A percentile compares a stretch with the other conserved stretches of the same genome.
Conservation (phyloP, 2,797 vertebrate genomes). For the Anas acuta region DNA sequence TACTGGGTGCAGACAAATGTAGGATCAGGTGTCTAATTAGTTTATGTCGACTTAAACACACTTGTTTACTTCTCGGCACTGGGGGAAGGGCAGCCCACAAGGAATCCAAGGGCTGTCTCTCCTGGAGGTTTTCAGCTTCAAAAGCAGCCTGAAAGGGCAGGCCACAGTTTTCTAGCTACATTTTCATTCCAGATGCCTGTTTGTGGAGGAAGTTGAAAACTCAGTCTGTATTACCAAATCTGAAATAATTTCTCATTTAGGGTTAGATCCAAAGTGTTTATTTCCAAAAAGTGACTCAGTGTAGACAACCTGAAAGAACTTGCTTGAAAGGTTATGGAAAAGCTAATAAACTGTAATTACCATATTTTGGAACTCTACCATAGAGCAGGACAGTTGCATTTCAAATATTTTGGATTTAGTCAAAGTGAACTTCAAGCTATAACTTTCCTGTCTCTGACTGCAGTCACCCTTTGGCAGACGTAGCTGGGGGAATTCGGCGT, state of each 20-base stretch:
- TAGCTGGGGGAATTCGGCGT: neutral
- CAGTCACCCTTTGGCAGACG: neutral
- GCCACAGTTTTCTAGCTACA: neutral
- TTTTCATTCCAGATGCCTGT: neutral
- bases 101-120: neutral
- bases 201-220: neutral
- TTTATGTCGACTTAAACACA: constrained; percentile 42
- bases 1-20: constrained; percentile 42
- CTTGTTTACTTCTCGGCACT: constrained; percentile 4
- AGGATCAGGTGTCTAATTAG: constrained; percentile 69
- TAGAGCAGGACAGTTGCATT: neutral
- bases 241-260: constrained; percentile 22
- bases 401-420: neutral
- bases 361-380: neutral
- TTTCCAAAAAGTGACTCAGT: constrained; percentile 40
- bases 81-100: neutral
- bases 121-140: neutral
- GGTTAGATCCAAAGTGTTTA: constrained; percentile 15
- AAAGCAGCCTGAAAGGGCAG: neutral
- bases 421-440: neutral
- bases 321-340: neutral
- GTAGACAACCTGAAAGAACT: constrained; percentile 26
- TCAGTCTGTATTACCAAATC: constrained; percentile 6
- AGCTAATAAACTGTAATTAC: neutral
- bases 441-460: neutral